These are phyloP conservation scores for Polydrusus pterygomalis DNA, from an alignment of 2,888 invertebrate genomes.

Conservation along the genomic window DNA sequence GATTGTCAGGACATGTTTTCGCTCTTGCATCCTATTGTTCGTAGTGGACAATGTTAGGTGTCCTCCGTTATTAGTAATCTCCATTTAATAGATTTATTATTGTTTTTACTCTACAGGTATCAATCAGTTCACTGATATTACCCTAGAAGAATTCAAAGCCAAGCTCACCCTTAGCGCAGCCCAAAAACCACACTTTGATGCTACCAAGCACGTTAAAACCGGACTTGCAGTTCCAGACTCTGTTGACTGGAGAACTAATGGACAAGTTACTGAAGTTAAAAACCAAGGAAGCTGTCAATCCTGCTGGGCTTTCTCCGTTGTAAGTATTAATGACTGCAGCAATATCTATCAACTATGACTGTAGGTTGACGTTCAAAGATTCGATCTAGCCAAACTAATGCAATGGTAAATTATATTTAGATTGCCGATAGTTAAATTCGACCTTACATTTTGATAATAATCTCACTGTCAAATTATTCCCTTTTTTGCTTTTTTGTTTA, in stretches of 20 bases:
- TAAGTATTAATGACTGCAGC: constrained; percentile 44
- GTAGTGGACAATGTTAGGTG: too few species aligned
- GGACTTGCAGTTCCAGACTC: constrained; percentile 49
- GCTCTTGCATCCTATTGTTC: too few species aligned
- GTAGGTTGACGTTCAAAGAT: too few species aligned
- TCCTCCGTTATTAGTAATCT: too few species aligned
- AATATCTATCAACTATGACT: too few species aligned
- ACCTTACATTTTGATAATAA: too few species aligned
- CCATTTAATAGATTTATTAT: not conserved
- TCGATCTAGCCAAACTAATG: too few species aligned
- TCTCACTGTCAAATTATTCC: too few species aligned
- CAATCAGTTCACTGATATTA: constrained; percentile 59
- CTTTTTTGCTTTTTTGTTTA: constrained; percentile 14
- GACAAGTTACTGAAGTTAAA: constrained; percentile 58
- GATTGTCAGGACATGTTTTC: too few species aligned
- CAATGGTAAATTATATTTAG: too few species aligned
- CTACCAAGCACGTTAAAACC: constrained; percentile 11
- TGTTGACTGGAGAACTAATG: constrained; percentile 60
- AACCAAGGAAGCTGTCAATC: constrained; percentile 59
- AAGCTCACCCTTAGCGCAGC: constrained; percentile 25
- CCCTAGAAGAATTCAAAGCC: constrained; percentile 56
- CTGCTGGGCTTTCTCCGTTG: constrained; percentile 59
- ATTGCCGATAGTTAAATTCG: too few species aligned
- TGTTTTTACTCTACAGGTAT: constrained; percentile 34
- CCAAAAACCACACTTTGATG: constrained; percentile 13